phyloP scores from a whole-genome alignment of 2,797 vertebrate genomes.

The Alosa sapidissima region DNA sequence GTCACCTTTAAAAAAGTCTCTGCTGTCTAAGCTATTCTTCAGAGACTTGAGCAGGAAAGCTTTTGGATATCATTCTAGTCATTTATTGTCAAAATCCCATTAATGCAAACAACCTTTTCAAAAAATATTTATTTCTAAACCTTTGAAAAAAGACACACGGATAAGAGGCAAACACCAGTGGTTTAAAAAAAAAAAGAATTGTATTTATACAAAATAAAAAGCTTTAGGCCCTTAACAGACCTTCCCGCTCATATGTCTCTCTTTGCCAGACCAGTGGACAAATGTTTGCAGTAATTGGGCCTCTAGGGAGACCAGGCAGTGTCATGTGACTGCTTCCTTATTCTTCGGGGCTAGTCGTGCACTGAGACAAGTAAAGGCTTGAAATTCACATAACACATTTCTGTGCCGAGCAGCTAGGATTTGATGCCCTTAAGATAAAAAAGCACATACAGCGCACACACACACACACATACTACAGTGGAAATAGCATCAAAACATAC shows the following conservation, averaged over 20 bases:
- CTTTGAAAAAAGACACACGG: background rate
- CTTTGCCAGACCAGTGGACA: constrained; percentile 60
- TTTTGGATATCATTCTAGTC: background rate
- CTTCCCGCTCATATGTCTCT: constrained; percentile 39
- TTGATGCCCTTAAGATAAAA: constrained; percentile 13
- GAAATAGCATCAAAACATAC: background rate
- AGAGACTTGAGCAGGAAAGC: background rate
- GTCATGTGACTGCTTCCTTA: constrained; percentile 52
- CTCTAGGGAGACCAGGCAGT: constrained; percentile 60
- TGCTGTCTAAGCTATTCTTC: background rate
- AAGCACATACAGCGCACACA: background rate
- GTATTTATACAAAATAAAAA: constrained; percentile 8
- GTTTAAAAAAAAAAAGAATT: background rate
- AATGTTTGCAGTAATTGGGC: constrained; percentile 71
- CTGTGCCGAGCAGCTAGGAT: background rate
- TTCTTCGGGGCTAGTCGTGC: constrained; percentile 54
- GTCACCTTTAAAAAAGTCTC: background rate
- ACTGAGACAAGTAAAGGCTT: constrained; percentile 23
- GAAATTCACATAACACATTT: constrained; percentile 2
- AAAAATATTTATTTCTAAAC: constrained; percentile 3
- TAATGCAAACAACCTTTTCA: background rate
- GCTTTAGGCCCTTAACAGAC: constrained; percentile 19
- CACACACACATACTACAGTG: background rate
- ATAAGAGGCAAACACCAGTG: constrained; percentile 1
- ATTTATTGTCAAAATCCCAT: background rate